Conservation (phyloP, 1,140 invertebrate species). For the Chionoecetes opilio region DNA sequence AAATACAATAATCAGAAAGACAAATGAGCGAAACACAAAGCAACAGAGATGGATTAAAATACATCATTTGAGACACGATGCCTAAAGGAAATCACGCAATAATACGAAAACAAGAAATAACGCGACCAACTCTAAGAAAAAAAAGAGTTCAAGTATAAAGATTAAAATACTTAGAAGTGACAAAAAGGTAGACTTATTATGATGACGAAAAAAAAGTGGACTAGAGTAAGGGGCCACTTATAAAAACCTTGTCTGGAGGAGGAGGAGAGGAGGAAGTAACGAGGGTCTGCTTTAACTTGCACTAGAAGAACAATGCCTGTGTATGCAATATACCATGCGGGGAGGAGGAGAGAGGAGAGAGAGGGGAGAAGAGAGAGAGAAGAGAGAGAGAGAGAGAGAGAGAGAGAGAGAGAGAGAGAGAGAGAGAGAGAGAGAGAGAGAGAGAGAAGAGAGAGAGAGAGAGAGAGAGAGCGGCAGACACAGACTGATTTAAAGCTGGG, state of each 20-base stretch:
- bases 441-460: not conserved
- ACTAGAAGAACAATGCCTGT: slow-evolving; percentile 5
- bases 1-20: too few relatives aligned
- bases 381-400: slow-evolving; percentile 61
- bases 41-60: too few relatives aligned
- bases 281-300: not conserved
- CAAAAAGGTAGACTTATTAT: too few relatives aligned
- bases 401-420: slow-evolving; percentile 59
- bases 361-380: slow-evolving; percentile 51
- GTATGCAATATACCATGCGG: not conserved
- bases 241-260: not conserved
- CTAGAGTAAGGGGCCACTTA: too few relatives aligned
- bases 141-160: too few relatives aligned
- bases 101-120: not conserved
- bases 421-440: slow-evolving; percentile 37
- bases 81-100: not conserved
- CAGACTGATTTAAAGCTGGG: too few relatives aligned
- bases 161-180: not conserved
- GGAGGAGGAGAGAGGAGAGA: slow-evolving; percentile 25
- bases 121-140: too few relatives aligned
- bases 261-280: not conserved
- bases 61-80: too few relatives aligned
- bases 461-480: too few relatives aligned
- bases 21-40: too few relatives aligned
- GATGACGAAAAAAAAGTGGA: too few relatives aligned